phyloP scores from a whole-genome alignment of 2,888 invertebrate species.

The Leptinotarsa haldemani region DNA sequence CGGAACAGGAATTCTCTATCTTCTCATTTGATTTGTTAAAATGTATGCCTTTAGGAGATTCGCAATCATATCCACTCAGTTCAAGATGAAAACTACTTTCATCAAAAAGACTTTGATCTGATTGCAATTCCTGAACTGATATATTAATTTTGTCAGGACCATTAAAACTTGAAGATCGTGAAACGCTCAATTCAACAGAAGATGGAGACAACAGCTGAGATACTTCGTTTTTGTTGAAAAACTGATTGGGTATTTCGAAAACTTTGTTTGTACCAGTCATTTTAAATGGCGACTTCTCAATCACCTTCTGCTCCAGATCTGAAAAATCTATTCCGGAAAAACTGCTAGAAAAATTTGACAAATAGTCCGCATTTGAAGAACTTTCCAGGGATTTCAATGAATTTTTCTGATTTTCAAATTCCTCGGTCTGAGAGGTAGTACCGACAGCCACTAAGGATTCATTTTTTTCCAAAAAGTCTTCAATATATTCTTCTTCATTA shows the following conservation, averaged over 20 bases:
- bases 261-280: background rate
- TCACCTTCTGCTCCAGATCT: constrained; percentile 23
- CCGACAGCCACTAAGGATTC: too few species aligned
- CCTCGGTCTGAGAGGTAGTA: background rate
- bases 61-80: constrained; percentile 40
- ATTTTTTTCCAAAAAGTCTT: constrained; percentile 10
- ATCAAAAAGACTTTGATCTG: constrained; percentile 58
- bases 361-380: background rate
- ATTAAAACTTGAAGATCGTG: constrained; percentile 31
- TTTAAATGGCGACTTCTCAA: constrained; percentile 4
- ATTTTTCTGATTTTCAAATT: background rate
- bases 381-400: background rate
- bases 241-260: background rate
- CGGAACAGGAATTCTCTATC: background rate
- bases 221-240: background rate
- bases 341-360: constrained; percentile 15
- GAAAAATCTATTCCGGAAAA: constrained; percentile 24
- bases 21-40: background rate
- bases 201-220: constrained; percentile 25
- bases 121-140: constrained; percentile 20
- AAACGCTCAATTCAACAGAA: constrained; percentile 41
- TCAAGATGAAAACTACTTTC: constrained; percentile 55
- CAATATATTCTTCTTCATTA: constrained; percentile 4
- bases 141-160: constrained; percentile 8
- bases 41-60: background rate